A percentile compares a stretch with the other conserved stretches of the same genome.
Evolutionary conservation across 2,888 invertebrate genomes (phyloP).

Genomic region (Imbricaverruca yamaguchii): DNA sequence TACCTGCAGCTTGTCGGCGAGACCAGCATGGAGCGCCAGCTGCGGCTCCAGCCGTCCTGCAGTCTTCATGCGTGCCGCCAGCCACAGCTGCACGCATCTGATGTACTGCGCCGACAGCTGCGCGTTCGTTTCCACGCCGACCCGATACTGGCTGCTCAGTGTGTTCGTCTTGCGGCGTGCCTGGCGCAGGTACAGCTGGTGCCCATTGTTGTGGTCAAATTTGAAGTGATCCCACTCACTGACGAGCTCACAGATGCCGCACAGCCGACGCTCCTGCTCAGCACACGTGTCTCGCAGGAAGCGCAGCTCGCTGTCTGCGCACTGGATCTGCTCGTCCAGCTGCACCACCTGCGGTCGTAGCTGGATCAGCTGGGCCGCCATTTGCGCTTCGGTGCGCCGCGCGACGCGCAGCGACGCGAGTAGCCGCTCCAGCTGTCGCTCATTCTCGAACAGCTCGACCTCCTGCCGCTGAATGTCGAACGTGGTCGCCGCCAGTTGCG

Average conservation of each 20-base stretch:
- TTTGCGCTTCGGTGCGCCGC: not conserved
- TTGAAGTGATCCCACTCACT: not conserved
- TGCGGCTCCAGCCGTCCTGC: not conserved
- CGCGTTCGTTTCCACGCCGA: not conserved
- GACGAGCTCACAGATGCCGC: not conserved
- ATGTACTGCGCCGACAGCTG: not conserved
- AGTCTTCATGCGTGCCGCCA: constrained; percentile 6
- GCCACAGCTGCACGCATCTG: not conserved
- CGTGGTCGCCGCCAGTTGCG: not conserved
- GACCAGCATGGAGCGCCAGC: no score
- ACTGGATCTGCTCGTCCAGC: not conserved
- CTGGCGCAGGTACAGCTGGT: not conserved
- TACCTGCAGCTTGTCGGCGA: no score
- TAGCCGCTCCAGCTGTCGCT: not conserved
- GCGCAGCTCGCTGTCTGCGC: not conserved
- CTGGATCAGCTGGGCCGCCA: not conserved
- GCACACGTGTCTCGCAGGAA: not conserved
- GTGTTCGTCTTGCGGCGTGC: not conserved
- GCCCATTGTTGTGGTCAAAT: not conserved
- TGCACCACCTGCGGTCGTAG: not conserved
- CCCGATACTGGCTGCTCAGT: not conserved
- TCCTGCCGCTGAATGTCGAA: not conserved
- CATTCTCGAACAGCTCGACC: not conserved
- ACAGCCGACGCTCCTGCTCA: not conserved
- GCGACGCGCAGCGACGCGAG: not conserved